These are phyloP conservation scores for Cryptomyrus ogoouensis DNA, from an alignment of 2,113 vertebrate species.

Conservation along the genomic window DNA sequence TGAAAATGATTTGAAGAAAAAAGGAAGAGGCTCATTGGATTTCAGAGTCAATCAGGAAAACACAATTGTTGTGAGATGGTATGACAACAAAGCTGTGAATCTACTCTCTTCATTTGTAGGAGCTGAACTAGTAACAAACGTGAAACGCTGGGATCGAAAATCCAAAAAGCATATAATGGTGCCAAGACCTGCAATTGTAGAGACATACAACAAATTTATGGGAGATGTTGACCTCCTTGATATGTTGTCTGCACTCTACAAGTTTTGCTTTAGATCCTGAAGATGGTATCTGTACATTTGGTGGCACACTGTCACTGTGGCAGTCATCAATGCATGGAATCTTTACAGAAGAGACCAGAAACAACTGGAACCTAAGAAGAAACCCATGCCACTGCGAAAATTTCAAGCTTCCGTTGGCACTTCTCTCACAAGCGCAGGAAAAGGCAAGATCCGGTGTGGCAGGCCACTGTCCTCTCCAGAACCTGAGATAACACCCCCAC, in stretches of 20 bases:
- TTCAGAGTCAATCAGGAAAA: slow-evolving; percentile 19
- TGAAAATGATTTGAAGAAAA: slow-evolving; percentile 14
- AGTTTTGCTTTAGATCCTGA: slow-evolving; percentile 13
- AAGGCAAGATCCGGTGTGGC: too few relatives aligned
- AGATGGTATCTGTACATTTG: slow-evolving; percentile 4
- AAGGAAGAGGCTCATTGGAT: slow-evolving; percentile 14
- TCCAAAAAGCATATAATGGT: too few relatives aligned
- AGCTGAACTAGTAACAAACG: slow-evolving; percentile 7
- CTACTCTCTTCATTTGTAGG: slow-evolving; percentile 22
- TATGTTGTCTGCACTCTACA: slow-evolving; percentile 18
- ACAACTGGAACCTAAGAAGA: too few relatives aligned
- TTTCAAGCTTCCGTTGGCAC: too few relatives aligned
- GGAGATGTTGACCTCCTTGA: slow-evolving; percentile 23
- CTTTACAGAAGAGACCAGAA: too few relatives aligned
- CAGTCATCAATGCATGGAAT: too few relatives aligned
- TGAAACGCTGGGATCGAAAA: background rate
- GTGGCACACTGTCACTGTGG: too few relatives aligned
- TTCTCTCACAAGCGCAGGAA: too few relatives aligned
- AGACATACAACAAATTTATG: slow-evolving; percentile 21
- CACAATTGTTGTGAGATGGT: slow-evolving; percentile 25
- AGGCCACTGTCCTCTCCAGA: too few relatives aligned
- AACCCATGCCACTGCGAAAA: too few relatives aligned
- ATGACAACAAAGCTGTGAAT: slow-evolving; percentile 27
- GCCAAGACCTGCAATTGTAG: too few relatives aligned
- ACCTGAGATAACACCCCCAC: too few relatives aligned